Conservation (phyloP, 2,113 vertebrate genomes). For the Ivindomyrus marchei region DNA sequence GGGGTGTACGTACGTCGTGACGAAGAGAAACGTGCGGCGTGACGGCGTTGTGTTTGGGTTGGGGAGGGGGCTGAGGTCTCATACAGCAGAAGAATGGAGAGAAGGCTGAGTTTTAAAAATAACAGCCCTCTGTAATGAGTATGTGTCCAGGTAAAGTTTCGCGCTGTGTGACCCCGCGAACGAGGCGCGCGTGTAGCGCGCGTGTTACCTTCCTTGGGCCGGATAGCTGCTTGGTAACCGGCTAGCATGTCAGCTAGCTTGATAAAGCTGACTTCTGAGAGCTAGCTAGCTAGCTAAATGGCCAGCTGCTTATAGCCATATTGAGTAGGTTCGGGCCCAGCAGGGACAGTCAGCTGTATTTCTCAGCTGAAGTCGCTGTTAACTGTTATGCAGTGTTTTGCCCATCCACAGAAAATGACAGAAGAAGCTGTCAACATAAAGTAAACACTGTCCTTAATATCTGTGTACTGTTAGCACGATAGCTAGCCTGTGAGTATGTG, state of each 20-base stretch:
- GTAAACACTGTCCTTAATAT: background rate
- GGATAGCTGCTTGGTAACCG: background rate
- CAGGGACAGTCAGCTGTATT: conserved; percentile 3
- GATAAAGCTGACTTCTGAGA: background rate
- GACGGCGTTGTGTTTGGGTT: conserved; percentile 32
- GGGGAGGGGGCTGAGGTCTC: conserved; percentile 35
- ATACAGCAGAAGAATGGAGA: conserved; percentile 41
- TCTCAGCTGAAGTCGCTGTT: background rate
- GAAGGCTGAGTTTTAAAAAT: conserved; percentile 35
- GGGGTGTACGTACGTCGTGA: background rate
- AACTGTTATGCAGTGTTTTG: background rate
- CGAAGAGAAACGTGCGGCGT: background rate
- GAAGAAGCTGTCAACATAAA: conserved; percentile 6
- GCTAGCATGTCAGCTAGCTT: background rate
- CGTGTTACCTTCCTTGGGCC: conserved; percentile 10
- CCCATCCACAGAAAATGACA: background rate
- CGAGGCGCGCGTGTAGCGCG: conserved; percentile 1
- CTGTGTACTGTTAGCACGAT: background rate
- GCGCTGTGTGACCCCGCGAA: background rate
- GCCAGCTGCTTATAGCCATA: conserved; percentile 17
- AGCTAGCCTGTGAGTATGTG: background rate
- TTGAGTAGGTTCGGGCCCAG: conserved; percentile 10
- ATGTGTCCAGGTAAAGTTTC: conserved; percentile 39
- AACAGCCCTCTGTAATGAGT: conserved; percentile 33
- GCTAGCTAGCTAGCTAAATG: conserved; percentile 17